Conservation (phyloP, 2,113 vertebrate genomes). For the Thalassoma bifasciatum region DNA sequence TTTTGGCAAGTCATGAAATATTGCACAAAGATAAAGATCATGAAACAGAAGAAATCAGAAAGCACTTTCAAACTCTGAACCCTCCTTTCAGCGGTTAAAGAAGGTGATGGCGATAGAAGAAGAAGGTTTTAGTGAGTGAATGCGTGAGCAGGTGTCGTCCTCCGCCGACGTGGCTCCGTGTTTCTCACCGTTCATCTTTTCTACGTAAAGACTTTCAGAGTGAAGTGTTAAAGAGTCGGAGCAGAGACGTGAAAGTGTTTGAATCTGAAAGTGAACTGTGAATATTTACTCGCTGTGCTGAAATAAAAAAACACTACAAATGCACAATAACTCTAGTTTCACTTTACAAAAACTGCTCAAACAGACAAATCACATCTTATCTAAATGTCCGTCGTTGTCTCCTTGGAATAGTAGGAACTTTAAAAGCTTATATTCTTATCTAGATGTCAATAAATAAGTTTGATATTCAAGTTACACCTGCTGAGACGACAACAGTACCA, state of each 20-base stretch:
- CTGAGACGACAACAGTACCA: neutral
- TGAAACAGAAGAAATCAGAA: constrained; percentile 48
- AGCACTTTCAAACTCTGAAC: constrained; percentile 50
- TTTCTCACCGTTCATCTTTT: no score
- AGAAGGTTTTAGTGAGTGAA: neutral
- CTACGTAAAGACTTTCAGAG: neutral
- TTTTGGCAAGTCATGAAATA: constrained; percentile 59
- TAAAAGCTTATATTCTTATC: neutral
- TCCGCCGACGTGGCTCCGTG: no score
- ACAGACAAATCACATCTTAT: neutral
- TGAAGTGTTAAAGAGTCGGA: neutral
- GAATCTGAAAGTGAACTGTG: neutral
- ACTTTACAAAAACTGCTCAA: constrained; percentile 7
- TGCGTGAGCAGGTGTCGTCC: neutral
- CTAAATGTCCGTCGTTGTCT: neutral
- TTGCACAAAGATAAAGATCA: constrained; percentile 68
- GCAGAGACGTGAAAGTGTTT: neutral
- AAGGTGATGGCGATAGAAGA: neutral
- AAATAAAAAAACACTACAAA: neutral
- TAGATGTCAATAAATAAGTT: neutral
- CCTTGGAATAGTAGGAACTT: neutral
- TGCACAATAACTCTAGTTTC: constrained; percentile 3
- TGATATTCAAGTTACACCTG: neutral
- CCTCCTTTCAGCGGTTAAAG: constrained; percentile 1
- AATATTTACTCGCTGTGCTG: neutral